Evolutionary conservation across 2,113 vertebrate species (phyloP), one percentile per base, ranked within the genome.

Genomic region (Pterophyllum scalare): DNA sequence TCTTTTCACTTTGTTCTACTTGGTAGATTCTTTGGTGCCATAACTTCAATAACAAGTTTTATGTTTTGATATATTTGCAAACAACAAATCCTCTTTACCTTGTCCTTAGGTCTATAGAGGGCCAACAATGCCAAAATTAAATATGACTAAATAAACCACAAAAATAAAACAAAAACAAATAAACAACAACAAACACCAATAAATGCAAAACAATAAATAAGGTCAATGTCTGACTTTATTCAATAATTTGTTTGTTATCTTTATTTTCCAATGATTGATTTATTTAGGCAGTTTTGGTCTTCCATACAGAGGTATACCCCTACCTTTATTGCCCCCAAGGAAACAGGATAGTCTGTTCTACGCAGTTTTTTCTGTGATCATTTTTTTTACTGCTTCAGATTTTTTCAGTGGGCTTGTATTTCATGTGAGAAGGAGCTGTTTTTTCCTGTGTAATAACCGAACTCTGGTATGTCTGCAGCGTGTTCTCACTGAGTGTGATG

Each of bases 251-350:
- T 61, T 3, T 20, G 5, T 35, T 61, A n/a, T 65, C 7, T 65
- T 40, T 40, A 64, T 24, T 64, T 64, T 64, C 12, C 5, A 24
- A 4, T 67, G 6, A 46, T 67, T 19, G 1, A 26, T 46, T 26
- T 46, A 26, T 26, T 43, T 43, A 7, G n/a, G 61, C n/a, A 65
- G n/a, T 5, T 35, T 24, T 65, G 13, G 62, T 65, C 38, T 43
- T 43, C n/a, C 62, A 24, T 24, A 24, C 0, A 0, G 3, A 0
- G n/a, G 14, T 40, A 15, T 24, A 35, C 22, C 14, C 61, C n/a
- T 38, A 38, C 35, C 22, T 57, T 57, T 2, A 15, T 46, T 46
- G 15, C 13, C 14, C 1, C 60, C 3, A 4, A 43, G n/a, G 35
- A 0, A 43, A 43, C 2, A 0, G 14, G 22, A 43, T 17, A 24